Percentiles rank a stretch among this genome's conserved stretches.
These are phyloP conservation scores for Agrypnia vestita DNA, from an alignment of 1,140 invertebrate species.

Conservation along the genomic window DNA sequence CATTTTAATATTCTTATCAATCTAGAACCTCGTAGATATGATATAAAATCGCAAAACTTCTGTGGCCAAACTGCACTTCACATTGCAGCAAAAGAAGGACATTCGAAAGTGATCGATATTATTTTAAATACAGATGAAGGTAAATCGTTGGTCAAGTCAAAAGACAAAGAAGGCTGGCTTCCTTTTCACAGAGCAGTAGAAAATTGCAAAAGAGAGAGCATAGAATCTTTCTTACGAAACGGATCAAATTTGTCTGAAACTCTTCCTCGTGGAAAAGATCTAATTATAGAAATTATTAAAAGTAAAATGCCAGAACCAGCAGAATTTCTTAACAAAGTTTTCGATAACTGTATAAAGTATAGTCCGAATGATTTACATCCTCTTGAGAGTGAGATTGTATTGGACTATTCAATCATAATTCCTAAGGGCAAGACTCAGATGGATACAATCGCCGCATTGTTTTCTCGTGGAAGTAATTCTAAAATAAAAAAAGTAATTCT, in stretches of 20 bases:
- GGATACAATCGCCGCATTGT: constrained; percentile 71
- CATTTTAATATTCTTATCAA: no score
- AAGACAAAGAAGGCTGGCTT: constrained; percentile 73
- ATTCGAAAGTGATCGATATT: constrained; percentile 70
- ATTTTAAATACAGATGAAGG: constrained; percentile 75
- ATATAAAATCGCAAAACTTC: constrained; percentile 63
- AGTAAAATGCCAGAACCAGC: constrained; percentile 71
- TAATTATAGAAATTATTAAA: constrained; percentile 70
- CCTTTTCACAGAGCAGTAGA: constrained; percentile 77
- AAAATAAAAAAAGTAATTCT: constrained; percentile 70
- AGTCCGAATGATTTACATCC: constrained; percentile 70
- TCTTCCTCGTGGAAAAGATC: constrained; percentile 69
- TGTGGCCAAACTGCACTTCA: constrained; percentile 76
- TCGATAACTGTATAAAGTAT: constrained; percentile 69
- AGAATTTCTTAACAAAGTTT: constrained; percentile 71
- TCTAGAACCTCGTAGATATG: no score
- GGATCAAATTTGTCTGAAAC: constrained; percentile 76
- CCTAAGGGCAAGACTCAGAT: constrained; percentile 63
- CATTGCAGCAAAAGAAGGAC: constrained; percentile 73
- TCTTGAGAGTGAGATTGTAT: constrained; percentile 67
- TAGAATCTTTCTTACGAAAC: constrained; percentile 73
- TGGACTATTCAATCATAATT: constrained; percentile 71
- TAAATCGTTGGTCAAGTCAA: constrained; percentile 67
- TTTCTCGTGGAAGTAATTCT: constrained; percentile 70
- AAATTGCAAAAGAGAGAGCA: constrained; percentile 74